A percentile compares a stretch with the other conserved stretches of the same genome.
Evolutionary conservation across 2,113 vertebrate genomes (phyloP).

Genomic region (Trogon melanurus): DNA sequence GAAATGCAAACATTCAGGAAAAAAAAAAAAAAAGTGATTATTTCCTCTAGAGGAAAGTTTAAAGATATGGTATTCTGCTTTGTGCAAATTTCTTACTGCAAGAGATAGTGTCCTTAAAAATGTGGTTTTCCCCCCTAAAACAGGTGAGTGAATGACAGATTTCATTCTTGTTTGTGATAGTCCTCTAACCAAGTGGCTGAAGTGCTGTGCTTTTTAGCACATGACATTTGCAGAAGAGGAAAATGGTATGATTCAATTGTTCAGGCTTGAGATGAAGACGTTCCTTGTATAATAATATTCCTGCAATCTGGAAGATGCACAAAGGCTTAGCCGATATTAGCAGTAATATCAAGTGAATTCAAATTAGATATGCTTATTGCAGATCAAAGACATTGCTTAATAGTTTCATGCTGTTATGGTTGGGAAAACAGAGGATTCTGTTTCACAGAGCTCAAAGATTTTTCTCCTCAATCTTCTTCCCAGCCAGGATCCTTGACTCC

Average conservation of each 20-base stretch:
- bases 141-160: neutral
- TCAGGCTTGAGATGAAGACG: neutral
- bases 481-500: neutral
- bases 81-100: neutral
- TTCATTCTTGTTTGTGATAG: neutral
- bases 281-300: neutral
- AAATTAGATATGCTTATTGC: constrained; percentile 45
- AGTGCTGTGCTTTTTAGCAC: neutral
- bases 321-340: neutral
- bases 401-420: neutral
- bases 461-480: constrained; percentile 2
- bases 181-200: neutral
- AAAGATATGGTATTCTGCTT: neutral
- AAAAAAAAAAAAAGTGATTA: neutral
- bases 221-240: neutral
- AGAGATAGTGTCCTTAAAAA: neutral
- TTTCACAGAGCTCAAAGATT: neutral
- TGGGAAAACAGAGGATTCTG: neutral
- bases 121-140: neutral
- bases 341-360: constrained; percentile 41
- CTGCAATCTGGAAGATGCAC: neutral
- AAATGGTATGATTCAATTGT: neutral
- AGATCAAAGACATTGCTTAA: constrained; percentile 40
- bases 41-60: neutral
- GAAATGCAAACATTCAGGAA: neutral